phyloP scores from a whole-genome alignment of 2,888 invertebrate genomes.

The Pantelozetes paolii region DNA sequence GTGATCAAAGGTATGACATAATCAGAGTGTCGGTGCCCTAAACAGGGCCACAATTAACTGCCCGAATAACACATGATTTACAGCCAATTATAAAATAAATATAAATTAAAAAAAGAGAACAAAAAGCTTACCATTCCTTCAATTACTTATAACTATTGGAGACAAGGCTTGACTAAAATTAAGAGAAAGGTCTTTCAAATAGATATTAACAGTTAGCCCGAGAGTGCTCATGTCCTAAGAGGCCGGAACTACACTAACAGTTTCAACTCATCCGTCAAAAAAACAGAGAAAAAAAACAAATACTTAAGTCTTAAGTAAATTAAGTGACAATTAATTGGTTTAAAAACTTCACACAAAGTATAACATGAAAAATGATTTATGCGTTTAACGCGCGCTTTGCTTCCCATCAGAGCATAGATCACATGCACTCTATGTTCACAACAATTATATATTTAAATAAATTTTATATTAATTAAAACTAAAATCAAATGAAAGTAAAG shows the following conservation, averaged over 20 bases:
- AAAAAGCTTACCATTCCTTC: conserved; percentile 15
- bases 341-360: too few species aligned
- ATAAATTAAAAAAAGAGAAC: conserved; percentile 26
- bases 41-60: conserved; percentile 5
- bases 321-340: too few species aligned
- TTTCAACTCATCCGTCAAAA: background rate
- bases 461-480: background rate
- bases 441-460: too few species aligned
- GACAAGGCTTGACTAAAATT: conserved; percentile 23
- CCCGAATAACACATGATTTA: background rate
- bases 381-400: conserved; percentile 20
- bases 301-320: too few species aligned
- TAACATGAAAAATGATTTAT: background rate
- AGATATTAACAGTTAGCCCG: background rate
- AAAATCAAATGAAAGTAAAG: background rate
- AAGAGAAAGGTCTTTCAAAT: background rate
- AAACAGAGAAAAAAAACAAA: background rate
- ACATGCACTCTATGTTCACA: conserved; percentile 21
- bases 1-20: conserved; percentile 23
- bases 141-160: conserved; percentile 12
- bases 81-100: conserved; percentile 26
- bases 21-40: background rate
- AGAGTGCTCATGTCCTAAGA: conserved; percentile 32
- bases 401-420: background rate
- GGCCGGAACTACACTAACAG: background rate